Evolutionary conservation across 2,888 invertebrate genomes (phyloP), one percentile per base, ranked within the genome.

Genomic region (Microctonus brassicae): DNA sequence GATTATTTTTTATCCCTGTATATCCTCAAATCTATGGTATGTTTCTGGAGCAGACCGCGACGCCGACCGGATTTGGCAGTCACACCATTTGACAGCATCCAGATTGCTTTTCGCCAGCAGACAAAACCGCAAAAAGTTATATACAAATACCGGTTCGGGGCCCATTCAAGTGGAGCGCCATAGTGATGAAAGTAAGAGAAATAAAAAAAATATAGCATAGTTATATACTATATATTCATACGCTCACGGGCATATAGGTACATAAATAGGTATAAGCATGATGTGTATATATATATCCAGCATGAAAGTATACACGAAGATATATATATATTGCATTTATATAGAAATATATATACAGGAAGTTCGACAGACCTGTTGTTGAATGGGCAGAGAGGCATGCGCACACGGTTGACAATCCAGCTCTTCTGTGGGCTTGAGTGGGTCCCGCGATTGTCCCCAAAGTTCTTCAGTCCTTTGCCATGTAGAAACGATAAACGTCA

Each of bases 1-100:
- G 65, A 26, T 42, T 62, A 60, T 39, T 9, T 42, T 52, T 36
- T 55, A 55, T 53, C 22, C 22, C 39, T 39, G 13, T 24, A 65
- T 26, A 65, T 65, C 20, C 58, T 47, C 64, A 13, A 55, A 64
- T 53, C 29, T 34, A 53, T 52, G 60, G 55, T n/a, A 29, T 26
- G 47, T 39, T 24, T 9, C 42, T 55, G 10, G 53, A 47, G 20
- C 42, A 34, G 61, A 55, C n/a, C 29, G 60, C 26, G 65, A 70
- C 74, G 69, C 69, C 72, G 72, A 79, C 79, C 80, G 80, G 81
- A 81, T 82, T 81, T 80, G 79, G 80, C 78, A 82, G 81, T 81
- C 80, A 80, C 75, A 79, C 78, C 76, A 77, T 81, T 81, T 81
- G 81, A 82, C 81, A 80, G 80, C 77, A 77, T 76, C 79, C 76